Evolutionary conservation across 1,140 invertebrate species (phyloP).

Genomic region (Drosophila trapezifrons): DNA sequence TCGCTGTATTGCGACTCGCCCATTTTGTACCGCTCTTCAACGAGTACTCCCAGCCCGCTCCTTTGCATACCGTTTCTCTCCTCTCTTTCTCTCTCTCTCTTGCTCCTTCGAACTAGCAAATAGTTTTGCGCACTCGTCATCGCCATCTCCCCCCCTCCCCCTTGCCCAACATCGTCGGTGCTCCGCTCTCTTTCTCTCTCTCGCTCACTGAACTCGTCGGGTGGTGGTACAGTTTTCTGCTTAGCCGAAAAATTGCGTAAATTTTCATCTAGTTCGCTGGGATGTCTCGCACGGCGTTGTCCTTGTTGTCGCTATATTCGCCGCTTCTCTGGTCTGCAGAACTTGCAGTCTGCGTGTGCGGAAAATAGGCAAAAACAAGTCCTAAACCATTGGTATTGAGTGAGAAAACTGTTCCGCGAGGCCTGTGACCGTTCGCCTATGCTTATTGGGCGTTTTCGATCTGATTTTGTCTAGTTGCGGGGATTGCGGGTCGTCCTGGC

Average conservation of each 20-base stretch:
- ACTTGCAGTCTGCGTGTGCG: slow-evolving; percentile 50
- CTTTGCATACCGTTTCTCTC: slow-evolving; percentile 37
- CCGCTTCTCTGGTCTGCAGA: slow-evolving; percentile 38
- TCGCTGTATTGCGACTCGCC: slow-evolving; percentile 62
- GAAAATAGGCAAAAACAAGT: slow-evolving; percentile 29
- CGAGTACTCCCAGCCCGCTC: slow-evolving; percentile 40
- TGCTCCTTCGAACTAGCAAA: slow-evolving; percentile 42
- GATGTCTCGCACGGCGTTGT: slow-evolving; percentile 74
- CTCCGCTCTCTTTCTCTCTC: slow-evolving; percentile 15
- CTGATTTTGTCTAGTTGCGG: slow-evolving; percentile 1
- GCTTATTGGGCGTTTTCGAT: slow-evolving; percentile 51
- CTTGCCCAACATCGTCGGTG: slow-evolving; percentile 25
- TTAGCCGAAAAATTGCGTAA: slow-evolving; percentile 79
- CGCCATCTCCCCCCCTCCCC: slow-evolving; percentile 18
- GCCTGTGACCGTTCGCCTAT: slow-evolving; percentile 43
- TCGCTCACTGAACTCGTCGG: slow-evolving; percentile 51
- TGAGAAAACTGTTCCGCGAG: slow-evolving; percentile 32
- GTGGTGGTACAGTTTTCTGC: slow-evolving; percentile 82
- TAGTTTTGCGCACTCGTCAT: slow-evolving; percentile 72
- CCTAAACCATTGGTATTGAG: slow-evolving; percentile 17
- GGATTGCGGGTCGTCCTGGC: slow-evolving; percentile 19
- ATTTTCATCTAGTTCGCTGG: slow-evolving; percentile 76
- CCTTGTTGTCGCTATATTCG: slow-evolving; percentile 54
- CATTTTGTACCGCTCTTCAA: slow-evolving; percentile 26
- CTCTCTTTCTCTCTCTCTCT: slow-evolving; percentile 24